Percentiles rank a stretch among this genome's conserved stretches.
phyloP scores from a whole-genome alignment of 1,140 invertebrate genomes.

The Drosophila carrolli region DNA sequence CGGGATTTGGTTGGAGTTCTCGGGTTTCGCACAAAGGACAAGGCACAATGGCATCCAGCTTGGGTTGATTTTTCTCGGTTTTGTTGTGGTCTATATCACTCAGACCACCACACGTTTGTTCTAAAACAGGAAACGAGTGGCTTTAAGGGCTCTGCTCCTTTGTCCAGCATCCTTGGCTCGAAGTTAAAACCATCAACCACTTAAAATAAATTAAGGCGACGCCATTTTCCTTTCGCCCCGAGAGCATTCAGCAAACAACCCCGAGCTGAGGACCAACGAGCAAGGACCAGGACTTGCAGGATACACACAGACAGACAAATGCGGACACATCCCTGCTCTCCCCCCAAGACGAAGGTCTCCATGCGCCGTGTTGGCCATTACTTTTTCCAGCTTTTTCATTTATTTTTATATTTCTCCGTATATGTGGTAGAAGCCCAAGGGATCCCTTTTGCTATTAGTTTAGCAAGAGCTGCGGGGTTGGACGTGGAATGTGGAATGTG shows the following conservation, averaged over 20 bases:
- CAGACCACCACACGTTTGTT: background rate
- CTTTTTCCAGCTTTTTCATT: conserved; percentile 71
- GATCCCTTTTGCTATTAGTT: conserved; percentile 74
- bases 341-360: conserved; percentile 61
- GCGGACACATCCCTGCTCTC: conserved; percentile 23
- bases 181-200: conserved; percentile 82
- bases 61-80: conserved; percentile 39
- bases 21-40: conserved; percentile 7
- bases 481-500: conserved; percentile 25
- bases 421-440: conserved; percentile 51
- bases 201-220: conserved; percentile 84
- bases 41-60: conserved; percentile 44
- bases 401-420: conserved; percentile 56
- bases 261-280: conserved; percentile 62
- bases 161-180: conserved; percentile 47
- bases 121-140: conserved; percentile 49
- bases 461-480: conserved; percentile 37
- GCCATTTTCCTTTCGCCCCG: conserved; percentile 77
- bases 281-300: conserved; percentile 54
- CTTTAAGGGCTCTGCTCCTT: conserved; percentile 60
- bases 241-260: conserved; percentile 69
- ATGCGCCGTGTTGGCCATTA: conserved; percentile 70
- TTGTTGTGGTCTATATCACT: conserved; percentile 43
- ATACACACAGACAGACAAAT: conserved; percentile 39
- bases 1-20: background rate